phyloP scores from a whole-genome alignment of 2,113 vertebrate species.

The Eurypyga helias region DNA sequence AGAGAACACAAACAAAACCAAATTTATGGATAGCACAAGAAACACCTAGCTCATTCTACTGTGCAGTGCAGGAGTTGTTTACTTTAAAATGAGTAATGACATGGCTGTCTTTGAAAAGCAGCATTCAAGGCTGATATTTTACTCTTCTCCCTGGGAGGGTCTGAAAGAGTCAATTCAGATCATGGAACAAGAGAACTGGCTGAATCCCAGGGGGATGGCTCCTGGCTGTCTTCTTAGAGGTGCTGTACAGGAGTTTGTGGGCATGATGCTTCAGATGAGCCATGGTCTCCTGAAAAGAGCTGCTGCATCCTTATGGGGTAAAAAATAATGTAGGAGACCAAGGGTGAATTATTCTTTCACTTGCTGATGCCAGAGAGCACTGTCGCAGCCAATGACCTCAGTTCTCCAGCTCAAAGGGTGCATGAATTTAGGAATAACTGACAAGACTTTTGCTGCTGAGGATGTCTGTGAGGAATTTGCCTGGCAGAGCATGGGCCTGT shows the following conservation, averaged over 20 bases:
- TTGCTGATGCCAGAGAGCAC: not conserved
- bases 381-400: not conserved
- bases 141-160: not conserved
- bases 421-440: not conserved
- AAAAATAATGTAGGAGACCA: not conserved
- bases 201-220: not conserved
- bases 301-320: not conserved
- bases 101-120: not conserved
- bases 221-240: not conserved
- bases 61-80: not conserved
- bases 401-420: not conserved
- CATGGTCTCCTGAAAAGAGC: not conserved
- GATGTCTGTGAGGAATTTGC: not conserved
- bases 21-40: not conserved
- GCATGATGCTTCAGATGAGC: not conserved
- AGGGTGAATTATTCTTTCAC: not conserved
- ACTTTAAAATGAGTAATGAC: not conserved
- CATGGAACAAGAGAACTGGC: not conserved
- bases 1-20: not conserved
- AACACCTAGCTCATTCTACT: not conserved
- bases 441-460: not conserved
- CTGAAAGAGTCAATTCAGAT: slow-evolving; percentile 17
- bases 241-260: not conserved
- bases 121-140: not conserved
- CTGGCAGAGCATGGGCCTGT: not conserved